Conservation (phyloP, 2,888 invertebrate genomes). For the Meteorus colon region DNA sequence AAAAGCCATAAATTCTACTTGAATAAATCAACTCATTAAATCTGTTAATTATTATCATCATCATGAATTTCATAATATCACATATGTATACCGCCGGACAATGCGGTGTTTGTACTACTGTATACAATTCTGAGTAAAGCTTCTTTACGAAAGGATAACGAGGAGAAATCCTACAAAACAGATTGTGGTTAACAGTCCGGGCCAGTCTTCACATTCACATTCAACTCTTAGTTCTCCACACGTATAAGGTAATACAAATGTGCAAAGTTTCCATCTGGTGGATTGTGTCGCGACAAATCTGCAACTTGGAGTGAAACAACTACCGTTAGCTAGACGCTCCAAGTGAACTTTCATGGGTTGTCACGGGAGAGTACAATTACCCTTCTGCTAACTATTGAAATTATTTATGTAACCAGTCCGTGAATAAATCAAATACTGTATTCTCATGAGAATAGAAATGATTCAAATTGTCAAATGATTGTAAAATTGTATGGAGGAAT, state of each 20-base stretch:
- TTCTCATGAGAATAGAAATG: too few species aligned
- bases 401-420: neutral
- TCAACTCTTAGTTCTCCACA: conserved; percentile 4
- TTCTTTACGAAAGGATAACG: conserved; percentile 20
- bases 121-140: conserved; percentile 4
- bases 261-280: conserved; percentile 46
- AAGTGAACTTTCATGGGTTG: conserved; percentile 35
- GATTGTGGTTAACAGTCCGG: conserved; percentile 39
- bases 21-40: neutral
- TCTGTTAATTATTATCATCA: conserved; percentile 1
- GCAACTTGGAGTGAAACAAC: conserved; percentile 42
- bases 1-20: too few species aligned
- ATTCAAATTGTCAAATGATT: too few species aligned
- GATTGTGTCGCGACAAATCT: conserved; percentile 48
- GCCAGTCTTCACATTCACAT: conserved; percentile 25
- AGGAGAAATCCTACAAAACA: conserved; percentile 33
- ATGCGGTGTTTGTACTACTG: conserved; percentile 13
- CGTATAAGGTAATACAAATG: conserved; percentile 41
- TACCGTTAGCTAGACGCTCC: neutral
- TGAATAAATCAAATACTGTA: neutral
- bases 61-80: neutral
- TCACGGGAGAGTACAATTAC: conserved; percentile 20
- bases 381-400: conserved; percentile 4
- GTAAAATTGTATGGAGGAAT: too few species aligned
- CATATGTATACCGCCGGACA: neutral